Base-by-base conservation (phyloP, 2,113 vertebrate species). In the Hassar affinis region DNA sequence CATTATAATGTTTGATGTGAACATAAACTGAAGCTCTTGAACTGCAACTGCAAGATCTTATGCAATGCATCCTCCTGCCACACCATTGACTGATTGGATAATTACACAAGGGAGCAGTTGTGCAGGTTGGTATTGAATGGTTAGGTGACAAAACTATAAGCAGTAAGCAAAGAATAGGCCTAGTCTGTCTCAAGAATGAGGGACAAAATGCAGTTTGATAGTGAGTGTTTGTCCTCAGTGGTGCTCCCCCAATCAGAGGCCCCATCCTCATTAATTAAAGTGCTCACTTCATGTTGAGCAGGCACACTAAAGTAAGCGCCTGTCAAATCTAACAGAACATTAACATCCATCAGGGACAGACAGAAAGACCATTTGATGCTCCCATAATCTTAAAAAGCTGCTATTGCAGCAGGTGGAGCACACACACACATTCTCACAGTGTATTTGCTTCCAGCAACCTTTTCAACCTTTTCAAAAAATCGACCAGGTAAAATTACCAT, bases 321-420 rank as follows among this genome's bases (percentile, higher is more conserved):
- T 89, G 88, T 92, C 87, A 89, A 85, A 85, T 88, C 88, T 85
- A 89, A 85, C 85, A 83, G 75, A 47, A 56, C 27, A 76, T 74
- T 74, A 74, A 69, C 56, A 59, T 45, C 45, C 45, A 79, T 66
- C 62, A n/a, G 62, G 1, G 20, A 56, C 18, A 27, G 66, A 66
- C 59, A 52, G 30, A 66, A 38, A 33, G 42, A 2, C 62, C 52
- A 56, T 69, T 14, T 66, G 38, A 49, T 35, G 0, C n/a, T 49
- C 38, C 59, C 6, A 14, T 75, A 47, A 5, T 45, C n/a, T 80
- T 83, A 38, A 17, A 30, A 76, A 77, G 47, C 35, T 47, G 52
- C 33, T 45, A 52, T 27, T 51, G 15, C n/a, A 30, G 69, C 12
- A 47, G 25, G 4, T 51, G 61, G 49, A 69, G 38, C 56, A 47